Evolutionary conservation across 2,888 invertebrate genomes (phyloP), one percentile per base, ranked within the genome.

Genomic region (Saturnia pavonia): DNA sequence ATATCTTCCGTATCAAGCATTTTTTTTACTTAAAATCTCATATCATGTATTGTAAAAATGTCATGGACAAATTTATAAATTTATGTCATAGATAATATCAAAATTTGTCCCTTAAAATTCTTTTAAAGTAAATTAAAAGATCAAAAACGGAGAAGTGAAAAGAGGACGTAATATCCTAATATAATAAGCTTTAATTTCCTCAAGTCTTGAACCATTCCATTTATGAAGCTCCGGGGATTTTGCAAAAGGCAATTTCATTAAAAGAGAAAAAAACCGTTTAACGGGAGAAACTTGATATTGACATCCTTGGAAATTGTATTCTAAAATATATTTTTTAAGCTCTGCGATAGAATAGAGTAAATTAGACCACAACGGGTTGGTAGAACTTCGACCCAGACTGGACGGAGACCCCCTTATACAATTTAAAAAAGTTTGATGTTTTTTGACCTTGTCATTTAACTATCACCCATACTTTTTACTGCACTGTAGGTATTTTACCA

Each of bases 201-300:
- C 65, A 16, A 65, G 65, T 22, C 65, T 63, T n/a, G 65, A 65
- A 40, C 34, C 65, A 14, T 65, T 65, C 65, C 40, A 1, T 34
- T 65, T 65, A 65, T 65, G 40, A 65, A 40, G 65, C 65, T 65
- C 65, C 45, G 66, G 22, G n/a, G 51, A 54, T 40, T 67, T 67
- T 7, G 43, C 25, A 69, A 69, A 51, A 43, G 67, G 43, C 70
- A 27, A 67, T 67, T 70, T 70, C 70, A 70, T 70, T 70, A 69
- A 51, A 51, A 65, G 40, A 60, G 12, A n/a, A 65, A 65, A 60
- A 65, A 40, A 34, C 11, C 65, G n/a, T 65, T 65, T 65, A 65
- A 40, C 19, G 19, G 16, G 40, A 65, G 8, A 40, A 7, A n/a
- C n/a, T 40, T 65, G 65, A 65, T 65, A 65, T 34, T 65, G 65